Conservation (phyloP, 1,140 invertebrate genomes). For the Pararge aegeria region DNA sequence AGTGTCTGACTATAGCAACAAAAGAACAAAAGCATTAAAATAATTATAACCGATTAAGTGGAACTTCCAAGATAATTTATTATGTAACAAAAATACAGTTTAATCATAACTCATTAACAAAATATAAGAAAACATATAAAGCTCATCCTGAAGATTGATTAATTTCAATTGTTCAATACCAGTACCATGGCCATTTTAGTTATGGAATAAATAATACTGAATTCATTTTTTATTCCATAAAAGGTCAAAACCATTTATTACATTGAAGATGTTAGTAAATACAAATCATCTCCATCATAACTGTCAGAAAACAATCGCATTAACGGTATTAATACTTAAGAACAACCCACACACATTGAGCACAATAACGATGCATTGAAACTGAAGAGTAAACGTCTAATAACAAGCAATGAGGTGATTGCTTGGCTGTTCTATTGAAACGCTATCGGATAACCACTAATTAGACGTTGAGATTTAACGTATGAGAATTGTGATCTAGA, state of each 20-base stretch:
- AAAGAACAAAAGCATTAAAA: too few species aligned
- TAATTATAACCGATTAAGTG: too few species aligned
- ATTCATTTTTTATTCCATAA: not conserved
- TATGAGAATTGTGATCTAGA: conserved; percentile 13
- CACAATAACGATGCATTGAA: conserved; percentile 49
- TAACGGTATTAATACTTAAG: conserved; percentile 19
- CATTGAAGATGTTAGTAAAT: not conserved
- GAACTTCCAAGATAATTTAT: too few species aligned
- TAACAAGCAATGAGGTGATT: conserved; percentile 50
- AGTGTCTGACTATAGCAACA: too few species aligned
- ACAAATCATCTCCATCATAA: not conserved
- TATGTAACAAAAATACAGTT: too few species aligned
- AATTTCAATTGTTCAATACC: too few species aligned
- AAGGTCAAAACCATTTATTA: not conserved
- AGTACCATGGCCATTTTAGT: not conserved
- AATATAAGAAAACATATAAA: too few species aligned
- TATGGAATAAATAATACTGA: not conserved
- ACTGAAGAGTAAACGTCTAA: conserved; percentile 45
- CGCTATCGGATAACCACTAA: conserved; percentile 52
- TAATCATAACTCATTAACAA: too few species aligned
- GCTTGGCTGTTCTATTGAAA: conserved; percentile 50
- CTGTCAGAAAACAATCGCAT: conserved; percentile 21
- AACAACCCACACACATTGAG: conserved; percentile 19
- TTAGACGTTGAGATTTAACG: conserved; percentile 41
- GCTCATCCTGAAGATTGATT: too few species aligned